A percentile compares a stretch with the other conserved stretches of the same genome.
These are phyloP conservation scores for Cacatua alba DNA, from an alignment of 2,113 vertebrate species.

Conservation along the genomic window DNA sequence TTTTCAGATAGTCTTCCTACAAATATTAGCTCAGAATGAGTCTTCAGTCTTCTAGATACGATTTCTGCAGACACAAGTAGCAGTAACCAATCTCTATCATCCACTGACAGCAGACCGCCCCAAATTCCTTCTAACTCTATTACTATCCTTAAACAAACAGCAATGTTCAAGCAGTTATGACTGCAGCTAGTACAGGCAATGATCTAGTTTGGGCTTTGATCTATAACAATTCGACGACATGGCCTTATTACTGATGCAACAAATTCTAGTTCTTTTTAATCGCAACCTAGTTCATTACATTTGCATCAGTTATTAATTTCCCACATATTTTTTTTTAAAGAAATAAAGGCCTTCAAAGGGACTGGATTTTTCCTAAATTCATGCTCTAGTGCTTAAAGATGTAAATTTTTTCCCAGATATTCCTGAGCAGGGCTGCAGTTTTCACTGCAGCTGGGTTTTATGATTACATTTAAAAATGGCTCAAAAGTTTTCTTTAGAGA, in stretches of 20 bases:
- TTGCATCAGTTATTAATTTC: conserved; percentile 20
- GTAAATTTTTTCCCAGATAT: not conserved
- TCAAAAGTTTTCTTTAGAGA: not conserved
- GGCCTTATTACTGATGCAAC: not conserved
- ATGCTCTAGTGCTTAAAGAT: not conserved
- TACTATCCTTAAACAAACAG: not conserved
- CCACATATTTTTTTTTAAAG: not conserved
- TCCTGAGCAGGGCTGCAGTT: not conserved
- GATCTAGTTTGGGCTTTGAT: not conserved
- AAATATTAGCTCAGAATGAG: not conserved
- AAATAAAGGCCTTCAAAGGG: not conserved
- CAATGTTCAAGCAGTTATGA: rapidly evolving
- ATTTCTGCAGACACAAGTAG: not conserved
- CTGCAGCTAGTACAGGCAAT: not conserved
- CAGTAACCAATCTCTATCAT: not conserved
- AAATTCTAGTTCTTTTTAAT: conserved; percentile 18
- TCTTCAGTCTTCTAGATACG: not conserved
- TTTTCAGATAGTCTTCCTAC: not conserved
- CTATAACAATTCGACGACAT: not conserved
- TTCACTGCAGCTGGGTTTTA: not conserved
- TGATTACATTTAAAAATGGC: not conserved
- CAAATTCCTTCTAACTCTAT: not conserved
- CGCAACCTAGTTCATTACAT: not conserved
- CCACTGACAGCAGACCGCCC: not conserved
- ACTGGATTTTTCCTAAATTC: not conserved